phyloP scores from a whole-genome alignment of 2,797 vertebrate genomes.

The Hoplostethus atlanticus region DNA sequence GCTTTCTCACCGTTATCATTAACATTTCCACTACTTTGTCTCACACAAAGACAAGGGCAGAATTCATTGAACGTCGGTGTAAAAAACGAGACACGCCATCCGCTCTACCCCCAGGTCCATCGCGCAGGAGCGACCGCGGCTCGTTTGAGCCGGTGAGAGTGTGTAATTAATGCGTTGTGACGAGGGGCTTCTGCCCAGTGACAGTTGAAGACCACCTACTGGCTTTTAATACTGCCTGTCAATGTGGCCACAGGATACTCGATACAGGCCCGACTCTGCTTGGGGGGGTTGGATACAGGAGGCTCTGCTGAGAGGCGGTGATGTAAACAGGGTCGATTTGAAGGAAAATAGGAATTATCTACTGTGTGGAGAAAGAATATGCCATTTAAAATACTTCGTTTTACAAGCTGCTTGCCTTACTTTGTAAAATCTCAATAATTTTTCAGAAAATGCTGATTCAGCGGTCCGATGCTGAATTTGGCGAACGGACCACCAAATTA shows the following conservation, averaged over 20 bases:
- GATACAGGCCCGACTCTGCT: conserved; percentile 56
- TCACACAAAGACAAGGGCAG: neutral
- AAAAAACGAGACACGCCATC: neutral
- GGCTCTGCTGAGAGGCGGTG: conserved; percentile 24
- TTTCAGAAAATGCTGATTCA: neutral
- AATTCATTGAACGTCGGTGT: neutral
- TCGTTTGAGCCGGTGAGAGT: conserved; percentile 69
- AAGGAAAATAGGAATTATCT: neutral
- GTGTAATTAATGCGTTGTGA: conserved; percentile 83
- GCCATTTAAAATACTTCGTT: neutral
- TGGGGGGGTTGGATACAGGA: conserved; percentile 47
- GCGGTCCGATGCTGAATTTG: neutral
- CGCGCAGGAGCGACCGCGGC: conserved; percentile 44
- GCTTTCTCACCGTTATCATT: conserved; percentile 39
- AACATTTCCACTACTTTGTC: neutral
- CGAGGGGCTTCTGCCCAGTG: conserved; percentile 80
- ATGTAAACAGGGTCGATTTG: neutral
- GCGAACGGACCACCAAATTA: neutral
- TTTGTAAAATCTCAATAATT: neutral
- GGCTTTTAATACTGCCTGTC: conserved; percentile 86
- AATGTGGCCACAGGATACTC: conserved; percentile 76
- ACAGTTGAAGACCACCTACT: conserved; percentile 82
- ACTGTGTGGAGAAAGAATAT: neutral
- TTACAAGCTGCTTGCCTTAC: too few relatives aligned
- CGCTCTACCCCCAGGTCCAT: conserved; percentile 34